Evolutionary conservation across 2,797 vertebrate genomes (phyloP), one percentile per base, ranked within the genome.

Genomic region (Karalla daura): DNA sequence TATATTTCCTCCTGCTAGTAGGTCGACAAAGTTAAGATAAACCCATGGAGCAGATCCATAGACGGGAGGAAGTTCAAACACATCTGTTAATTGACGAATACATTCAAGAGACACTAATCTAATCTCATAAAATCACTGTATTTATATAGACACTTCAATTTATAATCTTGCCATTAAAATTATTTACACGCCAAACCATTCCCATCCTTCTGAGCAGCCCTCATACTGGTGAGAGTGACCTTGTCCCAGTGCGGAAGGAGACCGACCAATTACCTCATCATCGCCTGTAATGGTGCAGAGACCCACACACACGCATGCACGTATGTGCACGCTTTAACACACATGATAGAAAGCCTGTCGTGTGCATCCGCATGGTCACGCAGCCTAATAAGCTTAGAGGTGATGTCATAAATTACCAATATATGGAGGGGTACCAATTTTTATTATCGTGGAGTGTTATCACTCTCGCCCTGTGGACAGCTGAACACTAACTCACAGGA

Each of bases 181-280:
- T 1, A 59, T 53, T 28, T 36, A 63, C n/a, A 43, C 44, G 40
- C 53, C 1, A 63, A 33, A 32, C n/a, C 20, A 43, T 41, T 40
- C 21, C 10, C 28, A 50, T 62, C 33, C 3, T 11, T 43, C 36
- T 52, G 68, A 67, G 58, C 15, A 15, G 49, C 43, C 5, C 50
- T 59, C 37, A 51, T 30, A 50, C 28, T 3, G 0, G 39, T 58
- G 61, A 67, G 36, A 45, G 21, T 70, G 80, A 90, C 85, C 90
- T 89, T 85, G 80, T 74, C 50, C 70, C 59, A 35, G 33, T 44
- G 76, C 40, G 45, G 45, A 55, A 78, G 80, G 60, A 80, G 62
- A 67, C 45, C 60, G 69, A 52, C 39, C 72, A 51, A 55, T 86
- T 56, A 76, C 72, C 66, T 28, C 53, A 61, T 75, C 79, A 70